These are phyloP conservation scores for Coilia nasus DNA, from an alignment of 2,797 vertebrate genomes.

Conservation along the genomic window DNA sequence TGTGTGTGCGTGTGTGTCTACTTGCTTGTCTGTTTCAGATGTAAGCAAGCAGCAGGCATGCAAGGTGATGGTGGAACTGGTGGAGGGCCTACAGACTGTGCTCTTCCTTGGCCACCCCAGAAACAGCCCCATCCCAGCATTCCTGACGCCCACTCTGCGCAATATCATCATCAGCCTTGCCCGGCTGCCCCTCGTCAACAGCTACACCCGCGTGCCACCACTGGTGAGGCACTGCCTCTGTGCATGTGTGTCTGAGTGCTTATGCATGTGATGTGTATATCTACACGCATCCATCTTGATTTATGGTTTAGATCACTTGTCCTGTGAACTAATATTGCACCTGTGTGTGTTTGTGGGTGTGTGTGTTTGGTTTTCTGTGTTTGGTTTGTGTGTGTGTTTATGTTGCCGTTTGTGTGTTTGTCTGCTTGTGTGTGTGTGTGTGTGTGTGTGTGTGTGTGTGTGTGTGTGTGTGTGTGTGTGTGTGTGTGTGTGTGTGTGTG, in stretches of 20 bases:
- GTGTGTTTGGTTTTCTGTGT: background rate
- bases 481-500: background rate
- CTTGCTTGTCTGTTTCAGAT: conserved; percentile 59
- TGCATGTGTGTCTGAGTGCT: conserved; percentile 35
- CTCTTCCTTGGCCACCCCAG: conserved; percentile 84
- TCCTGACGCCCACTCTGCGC: conserved; percentile 87
- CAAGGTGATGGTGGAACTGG: conserved; percentile 90
- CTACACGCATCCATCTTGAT: no score
- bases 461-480: background rate
- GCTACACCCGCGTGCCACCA: conserved; percentile 91
- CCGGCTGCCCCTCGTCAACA: conserved; percentile 93
- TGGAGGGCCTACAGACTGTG: conserved; percentile 87
- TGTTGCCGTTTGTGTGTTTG: background rate
- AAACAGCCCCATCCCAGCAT: conserved; percentile 82
- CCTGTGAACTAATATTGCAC: no score
- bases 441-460: background rate
- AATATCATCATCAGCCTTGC: conserved; percentile 93
- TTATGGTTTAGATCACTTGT: no score
- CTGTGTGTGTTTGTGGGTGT: no score
- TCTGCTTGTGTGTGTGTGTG: background rate
- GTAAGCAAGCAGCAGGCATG: conserved; percentile 78
- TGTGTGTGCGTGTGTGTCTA: conserved; percentile 1
- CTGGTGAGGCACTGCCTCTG: conserved; percentile 80
- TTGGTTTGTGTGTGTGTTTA: background rate
- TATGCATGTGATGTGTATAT: background rate